Evolutionary conservation across 2,797 vertebrate genomes (phyloP), one percentile per base, ranked within the genome.

Genomic region (Sebastes iracundus): DNA sequence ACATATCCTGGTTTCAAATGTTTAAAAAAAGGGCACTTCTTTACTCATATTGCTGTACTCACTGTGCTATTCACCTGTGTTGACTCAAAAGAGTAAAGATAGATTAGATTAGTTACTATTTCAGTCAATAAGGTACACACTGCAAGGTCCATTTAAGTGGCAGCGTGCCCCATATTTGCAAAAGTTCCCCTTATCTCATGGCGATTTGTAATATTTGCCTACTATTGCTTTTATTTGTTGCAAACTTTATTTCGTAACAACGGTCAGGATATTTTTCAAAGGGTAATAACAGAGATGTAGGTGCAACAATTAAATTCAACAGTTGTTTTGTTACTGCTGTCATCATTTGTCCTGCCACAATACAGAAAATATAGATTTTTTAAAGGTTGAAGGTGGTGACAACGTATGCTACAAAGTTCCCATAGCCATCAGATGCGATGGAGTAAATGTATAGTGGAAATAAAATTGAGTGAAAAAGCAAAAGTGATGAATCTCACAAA

Each of bases 81-180:
- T 81, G 46, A 70, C 72, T 69, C n/a, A 64, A n/a, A 56, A 63
- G 22, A 77, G 55, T 28, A 72, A 55, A 71, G 23, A 1, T 4
- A 22, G 38, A 77, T 73, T 53, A 69, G 28, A 75, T 74, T 27
- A 77, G 70, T 65, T 64, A 38, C 52, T 10, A 62, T 46, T 66
- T 63, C 35, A 77, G 55, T 28, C 65, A 13, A 38, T 22, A 58
- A 4, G 25, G 56, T 65, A 56, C 68, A 73, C 23, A 74, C 56
- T 18, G 35, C 59, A 42, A 66, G 30, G 12, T 71, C 35, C 23
- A n/a, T 11, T 62, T 49, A 63, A 25, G 22, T 68, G 73, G 11
- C 55, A 46, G 63, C n/a, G 6, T 32, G 30, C 22, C 10, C 42
- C 46, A 5, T 78, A 75, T 80, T 75, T 85, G 33, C 62, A 33